Percentiles rank a stretch among this genome's conserved stretches.
phyloP scores from a whole-genome alignment of 2,113 vertebrate species.

The Podarcis cretensis region DNA sequence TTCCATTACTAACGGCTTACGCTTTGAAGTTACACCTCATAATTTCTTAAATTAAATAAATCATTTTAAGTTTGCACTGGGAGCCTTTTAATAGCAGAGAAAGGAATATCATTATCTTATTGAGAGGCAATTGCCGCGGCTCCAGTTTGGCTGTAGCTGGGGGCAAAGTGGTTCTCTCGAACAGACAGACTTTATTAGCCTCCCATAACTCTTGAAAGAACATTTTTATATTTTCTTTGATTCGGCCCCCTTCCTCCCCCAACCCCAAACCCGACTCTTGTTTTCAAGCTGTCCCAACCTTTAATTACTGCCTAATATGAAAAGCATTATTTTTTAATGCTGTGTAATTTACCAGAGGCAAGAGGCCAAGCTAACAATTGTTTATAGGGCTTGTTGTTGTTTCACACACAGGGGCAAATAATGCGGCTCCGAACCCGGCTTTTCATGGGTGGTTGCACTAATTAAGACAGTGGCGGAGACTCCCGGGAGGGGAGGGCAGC shows the following conservation, averaged over 20 bases:
- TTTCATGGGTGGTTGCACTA: constrained; percentile 89
- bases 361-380: constrained; percentile 85
- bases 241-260: constrained; percentile 75
- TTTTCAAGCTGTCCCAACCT: constrained; percentile 88
- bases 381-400: constrained; percentile 83
- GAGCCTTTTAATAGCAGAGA: constrained; percentile 89
- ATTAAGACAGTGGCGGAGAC: constrained; percentile 86
- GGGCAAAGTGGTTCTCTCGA: constrained; percentile 84
- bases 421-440: constrained; percentile 81
- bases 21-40: constrained; percentile 91
- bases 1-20: constrained; percentile 86
- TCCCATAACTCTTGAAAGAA: constrained; percentile 88
- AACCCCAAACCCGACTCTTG: constrained; percentile 77
- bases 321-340: constrained; percentile 92
- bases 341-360: constrained; percentile 89
- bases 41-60: constrained; percentile 92
- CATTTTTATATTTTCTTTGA: constrained; percentile 88
- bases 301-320: constrained; percentile 92
- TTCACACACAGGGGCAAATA: constrained; percentile 82
- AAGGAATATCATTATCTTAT: constrained; percentile 93
- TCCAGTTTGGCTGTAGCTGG: constrained; percentile 88
- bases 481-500: constrained; percentile 76
- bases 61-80: constrained; percentile 90
- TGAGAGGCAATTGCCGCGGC: constrained; percentile 88
- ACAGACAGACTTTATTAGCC: constrained; percentile 90